Conservation (phyloP, 30 jellyfish, hydroid and myxozoan genomes). For the Turritopsis dohrnii region DNA sequence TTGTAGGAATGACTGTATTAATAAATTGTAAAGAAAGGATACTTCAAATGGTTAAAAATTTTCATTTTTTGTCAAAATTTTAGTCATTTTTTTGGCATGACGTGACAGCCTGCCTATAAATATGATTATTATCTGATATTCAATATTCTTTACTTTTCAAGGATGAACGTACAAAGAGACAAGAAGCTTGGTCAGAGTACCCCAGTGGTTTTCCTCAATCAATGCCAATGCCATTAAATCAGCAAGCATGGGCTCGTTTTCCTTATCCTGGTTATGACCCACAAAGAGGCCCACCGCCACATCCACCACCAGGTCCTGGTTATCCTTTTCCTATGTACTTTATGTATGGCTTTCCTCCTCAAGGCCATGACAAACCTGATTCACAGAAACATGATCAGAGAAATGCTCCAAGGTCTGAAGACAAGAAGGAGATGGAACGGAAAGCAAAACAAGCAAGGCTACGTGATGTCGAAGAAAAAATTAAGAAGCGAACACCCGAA, state of each 20-base stretch:
- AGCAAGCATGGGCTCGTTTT: constrained; percentile 19
- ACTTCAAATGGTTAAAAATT: too few species aligned
- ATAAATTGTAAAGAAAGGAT: too few species aligned
- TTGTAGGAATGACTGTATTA: too few species aligned
- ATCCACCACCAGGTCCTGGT: constrained; percentile 1
- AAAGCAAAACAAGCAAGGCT: constrained; percentile 52
- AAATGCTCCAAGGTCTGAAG: constrained; percentile 15
- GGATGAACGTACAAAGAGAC: background rate
- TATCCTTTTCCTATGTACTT: constrained; percentile 10
- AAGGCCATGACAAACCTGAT: background rate
- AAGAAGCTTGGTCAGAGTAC: constrained; percentile 2
- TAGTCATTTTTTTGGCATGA: too few species aligned
- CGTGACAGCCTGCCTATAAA: too few species aligned
- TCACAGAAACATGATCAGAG: constrained; percentile 11
- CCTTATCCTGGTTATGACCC: constrained; percentile 27
- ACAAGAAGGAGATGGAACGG: constrained; percentile 4
- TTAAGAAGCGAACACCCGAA: constrained; percentile 42
- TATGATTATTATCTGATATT: background rate
- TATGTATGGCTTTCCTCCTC: constrained; percentile 5
- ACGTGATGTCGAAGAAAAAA: constrained; percentile 57
- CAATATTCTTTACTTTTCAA: background rate
- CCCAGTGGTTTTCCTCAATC: background rate
- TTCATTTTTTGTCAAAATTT: too few species aligned
- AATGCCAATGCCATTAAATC: constrained; percentile 19
- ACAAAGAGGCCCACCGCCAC: constrained; percentile 25